phyloP scores from a whole-genome alignment of 2,888 invertebrate genomes.

The Frankliniella fusca region DNA sequence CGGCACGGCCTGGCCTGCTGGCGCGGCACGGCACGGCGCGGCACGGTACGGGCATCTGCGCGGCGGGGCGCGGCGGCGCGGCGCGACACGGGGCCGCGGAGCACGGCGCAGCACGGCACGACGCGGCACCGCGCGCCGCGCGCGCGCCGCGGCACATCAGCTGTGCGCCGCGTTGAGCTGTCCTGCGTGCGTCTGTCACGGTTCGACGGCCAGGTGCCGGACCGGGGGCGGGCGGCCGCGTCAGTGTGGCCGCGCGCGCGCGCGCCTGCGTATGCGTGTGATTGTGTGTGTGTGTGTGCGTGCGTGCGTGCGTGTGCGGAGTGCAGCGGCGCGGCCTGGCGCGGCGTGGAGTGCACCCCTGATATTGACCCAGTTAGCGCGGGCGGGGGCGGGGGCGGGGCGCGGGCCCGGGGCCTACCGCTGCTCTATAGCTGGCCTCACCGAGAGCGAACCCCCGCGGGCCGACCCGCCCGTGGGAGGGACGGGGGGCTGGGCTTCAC shows the following conservation, averaged over 20 bases:
- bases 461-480: too few relatives aligned
- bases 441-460: too few relatives aligned
- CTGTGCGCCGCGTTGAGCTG: neutral
- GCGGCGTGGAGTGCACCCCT: neutral
- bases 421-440: too few relatives aligned
- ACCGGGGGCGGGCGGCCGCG: neutral
- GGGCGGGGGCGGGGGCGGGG: neutral
- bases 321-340: neutral
- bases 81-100: too few relatives aligned
- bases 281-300: too few relatives aligned
- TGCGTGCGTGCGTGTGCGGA: too few relatives aligned
- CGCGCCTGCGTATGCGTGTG: too few relatives aligned
- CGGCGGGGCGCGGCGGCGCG: neutral
- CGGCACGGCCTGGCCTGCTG: neutral
- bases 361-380: constrained; percentile 19
- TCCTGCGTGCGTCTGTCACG: neutral
- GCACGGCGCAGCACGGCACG: neutral
- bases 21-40: neutral
- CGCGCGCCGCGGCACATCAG: neutral
- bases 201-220: too few relatives aligned
- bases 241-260: neutral
- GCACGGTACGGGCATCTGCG: neutral
- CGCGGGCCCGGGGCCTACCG: too few relatives aligned
- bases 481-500: neutral
- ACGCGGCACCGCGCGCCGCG: neutral